Evolutionary conservation across 2,797 vertebrate species (phyloP).

Genomic region (Pangasius sanitwongsei): DNA sequence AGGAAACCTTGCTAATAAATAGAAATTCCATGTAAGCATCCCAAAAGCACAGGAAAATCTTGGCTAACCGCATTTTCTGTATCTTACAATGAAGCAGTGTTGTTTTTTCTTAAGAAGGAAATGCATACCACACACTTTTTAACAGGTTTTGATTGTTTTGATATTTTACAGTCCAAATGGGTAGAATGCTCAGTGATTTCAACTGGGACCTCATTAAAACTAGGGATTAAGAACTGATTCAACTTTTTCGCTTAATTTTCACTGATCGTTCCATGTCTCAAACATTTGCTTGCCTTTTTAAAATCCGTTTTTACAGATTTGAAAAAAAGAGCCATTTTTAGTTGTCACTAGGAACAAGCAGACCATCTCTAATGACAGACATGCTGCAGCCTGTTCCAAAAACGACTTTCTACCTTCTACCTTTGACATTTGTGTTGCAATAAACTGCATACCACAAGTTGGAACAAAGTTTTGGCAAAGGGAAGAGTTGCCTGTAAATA

Average conservation of each 20-base stretch:
- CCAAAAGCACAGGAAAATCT: not conserved
- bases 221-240: not conserved
- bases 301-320: not conserved
- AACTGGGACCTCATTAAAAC: not conserved
- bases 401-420: conserved; percentile 3
- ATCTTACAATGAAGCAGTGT: not conserved
- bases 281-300: not conserved
- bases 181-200: too few relatives aligned
- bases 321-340: not conserved
- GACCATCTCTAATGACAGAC: not conserved
- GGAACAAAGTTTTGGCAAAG: conserved; percentile 15
- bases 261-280: not conserved
- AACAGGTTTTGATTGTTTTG: not conserved
- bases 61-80: not conserved
- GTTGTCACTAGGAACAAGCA: not conserved
- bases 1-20: not conserved
- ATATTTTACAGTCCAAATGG: not conserved
- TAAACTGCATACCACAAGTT: conserved; percentile 1
- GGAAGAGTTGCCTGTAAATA: conserved; percentile 38
- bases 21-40: not conserved
- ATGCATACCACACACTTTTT: not conserved
- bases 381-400: conserved; percentile 21
- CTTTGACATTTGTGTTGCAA: conserved; percentile 21
- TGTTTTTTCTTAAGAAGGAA: not conserved
- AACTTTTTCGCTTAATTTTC: not conserved